Conservation (phyloP, 1,140 invertebrate species). For the Plectrocnemia conspersa region DNA sequence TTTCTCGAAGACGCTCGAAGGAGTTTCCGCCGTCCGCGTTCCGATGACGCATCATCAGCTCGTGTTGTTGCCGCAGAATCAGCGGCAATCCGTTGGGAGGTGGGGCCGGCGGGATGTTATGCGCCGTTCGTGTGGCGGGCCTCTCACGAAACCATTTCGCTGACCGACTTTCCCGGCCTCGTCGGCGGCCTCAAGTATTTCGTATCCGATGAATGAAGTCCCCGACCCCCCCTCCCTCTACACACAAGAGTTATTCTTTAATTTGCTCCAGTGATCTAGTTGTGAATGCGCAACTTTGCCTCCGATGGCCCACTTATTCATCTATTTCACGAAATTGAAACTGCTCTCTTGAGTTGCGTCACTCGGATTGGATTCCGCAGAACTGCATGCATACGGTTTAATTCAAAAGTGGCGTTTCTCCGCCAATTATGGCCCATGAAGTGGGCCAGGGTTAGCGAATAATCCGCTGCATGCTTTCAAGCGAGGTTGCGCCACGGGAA, state of each 20-base stretch:
- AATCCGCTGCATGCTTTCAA: too few species aligned
- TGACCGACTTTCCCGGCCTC: slow-evolving; percentile 30
- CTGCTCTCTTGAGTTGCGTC: too few species aligned
- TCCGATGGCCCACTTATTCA: slow-evolving; percentile 15
- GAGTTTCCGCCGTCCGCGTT: not conserved
- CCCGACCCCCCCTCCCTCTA: not conserved
- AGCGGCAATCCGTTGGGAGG: slow-evolving; percentile 13
- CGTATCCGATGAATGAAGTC: slow-evolving; percentile 17
- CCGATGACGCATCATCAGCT: not conserved
- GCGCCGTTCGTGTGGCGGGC: slow-evolving; percentile 9
- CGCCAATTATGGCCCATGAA: too few species aligned
- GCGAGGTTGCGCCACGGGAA: too few species aligned
- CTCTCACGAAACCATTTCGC: slow-evolving; percentile 36
- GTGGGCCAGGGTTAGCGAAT: too few species aligned
- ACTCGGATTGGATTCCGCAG: too few species aligned
- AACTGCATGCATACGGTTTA: too few species aligned
- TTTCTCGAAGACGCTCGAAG: not conserved
- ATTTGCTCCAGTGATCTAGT: slow-evolving; percentile 17
- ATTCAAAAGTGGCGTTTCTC: too few species aligned
- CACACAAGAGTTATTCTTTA: slow-evolving; percentile 6
- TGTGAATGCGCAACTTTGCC: not conserved
- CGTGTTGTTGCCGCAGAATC: slow-evolving; percentile 1
- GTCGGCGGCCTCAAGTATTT: slow-evolving; percentile 29
- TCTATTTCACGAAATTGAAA: too few species aligned
- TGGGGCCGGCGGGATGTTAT: slow-evolving; percentile 21